Evolutionary conservation across 2,113 vertebrate genomes (phyloP).

Genomic region (Cricetomys ansorgei): DNA sequence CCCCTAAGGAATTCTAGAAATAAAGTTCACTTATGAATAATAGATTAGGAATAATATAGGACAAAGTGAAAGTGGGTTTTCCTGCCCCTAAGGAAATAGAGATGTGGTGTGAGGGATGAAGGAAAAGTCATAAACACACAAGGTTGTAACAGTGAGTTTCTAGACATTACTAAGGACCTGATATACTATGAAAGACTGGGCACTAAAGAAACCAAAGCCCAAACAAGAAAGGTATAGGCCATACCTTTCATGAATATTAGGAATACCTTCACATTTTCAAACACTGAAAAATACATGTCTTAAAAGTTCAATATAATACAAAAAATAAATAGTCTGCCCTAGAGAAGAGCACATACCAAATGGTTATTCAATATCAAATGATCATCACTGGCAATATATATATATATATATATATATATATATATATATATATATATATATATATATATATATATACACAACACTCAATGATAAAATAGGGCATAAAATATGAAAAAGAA

Average conservation of each 20-base stretch:
- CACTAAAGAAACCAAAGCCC: background rate
- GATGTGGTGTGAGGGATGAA: background rate
- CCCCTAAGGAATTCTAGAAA: slow-evolving; percentile 19
- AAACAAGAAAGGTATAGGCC: background rate
- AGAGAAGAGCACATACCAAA: background rate
- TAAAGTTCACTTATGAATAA: slow-evolving; percentile 67
- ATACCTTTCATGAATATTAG: background rate
- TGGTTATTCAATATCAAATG: background rate
- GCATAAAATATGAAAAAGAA: background rate
- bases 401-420: no score
- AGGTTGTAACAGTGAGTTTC: background rate
- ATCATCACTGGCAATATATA: background rate
- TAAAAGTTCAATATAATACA: background rate
- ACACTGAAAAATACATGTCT: background rate
- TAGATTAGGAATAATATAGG: slow-evolving; percentile 35
- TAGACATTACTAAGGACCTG: background rate
- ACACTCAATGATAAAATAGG: background rate
- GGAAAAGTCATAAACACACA: background rate
- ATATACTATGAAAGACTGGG: background rate
- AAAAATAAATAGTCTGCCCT: background rate
- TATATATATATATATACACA: background rate
- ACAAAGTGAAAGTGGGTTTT: slow-evolving; percentile 34
- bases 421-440: background rate
- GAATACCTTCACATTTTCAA: background rate
- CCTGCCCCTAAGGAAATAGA: slow-evolving; percentile 17